phyloP scores from a whole-genome alignment of 2,113 vertebrate species.

The Cichladusa arquata region DNA sequence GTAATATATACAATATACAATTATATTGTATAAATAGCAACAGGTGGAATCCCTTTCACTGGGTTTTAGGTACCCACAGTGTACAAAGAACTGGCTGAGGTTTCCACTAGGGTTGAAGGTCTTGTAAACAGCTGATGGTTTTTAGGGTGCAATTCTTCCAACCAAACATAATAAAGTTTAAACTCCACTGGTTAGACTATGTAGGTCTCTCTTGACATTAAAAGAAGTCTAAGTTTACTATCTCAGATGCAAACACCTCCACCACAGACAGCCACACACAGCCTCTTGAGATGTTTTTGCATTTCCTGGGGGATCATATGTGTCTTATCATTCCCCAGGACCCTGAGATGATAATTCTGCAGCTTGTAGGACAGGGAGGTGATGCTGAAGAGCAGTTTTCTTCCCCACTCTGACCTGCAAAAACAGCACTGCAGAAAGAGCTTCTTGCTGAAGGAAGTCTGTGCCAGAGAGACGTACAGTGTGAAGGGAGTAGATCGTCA shows the following conservation, averaged over 20 bases:
- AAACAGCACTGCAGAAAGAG: not conserved
- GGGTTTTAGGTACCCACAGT: not conserved
- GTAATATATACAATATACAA: too few species aligned
- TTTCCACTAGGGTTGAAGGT: not conserved
- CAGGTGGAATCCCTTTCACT: not conserved
- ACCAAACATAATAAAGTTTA: not conserved
- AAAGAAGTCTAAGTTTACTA: not conserved
- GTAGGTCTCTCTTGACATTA: not conserved
- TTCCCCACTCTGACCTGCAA: not conserved
- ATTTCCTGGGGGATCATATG: not conserved
- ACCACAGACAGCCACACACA: not conserved
- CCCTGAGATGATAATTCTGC: not conserved
- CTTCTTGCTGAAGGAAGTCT: not conserved
- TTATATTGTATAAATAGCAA: not conserved
- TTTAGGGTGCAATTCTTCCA: not conserved
- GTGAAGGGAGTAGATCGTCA: not conserved
- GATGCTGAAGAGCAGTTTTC: not conserved
- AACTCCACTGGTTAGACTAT: not conserved
- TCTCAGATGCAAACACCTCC: not conserved
- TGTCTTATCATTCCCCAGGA: constrained; percentile 26
- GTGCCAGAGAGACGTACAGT: not conserved
- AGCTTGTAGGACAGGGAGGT: not conserved
- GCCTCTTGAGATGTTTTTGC: not conserved
- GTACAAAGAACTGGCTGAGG: not conserved
- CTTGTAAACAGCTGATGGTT: not conserved